phyloP scores from a whole-genome alignment of 2,888 invertebrate species.

The Hydraecia micacea region DNA sequence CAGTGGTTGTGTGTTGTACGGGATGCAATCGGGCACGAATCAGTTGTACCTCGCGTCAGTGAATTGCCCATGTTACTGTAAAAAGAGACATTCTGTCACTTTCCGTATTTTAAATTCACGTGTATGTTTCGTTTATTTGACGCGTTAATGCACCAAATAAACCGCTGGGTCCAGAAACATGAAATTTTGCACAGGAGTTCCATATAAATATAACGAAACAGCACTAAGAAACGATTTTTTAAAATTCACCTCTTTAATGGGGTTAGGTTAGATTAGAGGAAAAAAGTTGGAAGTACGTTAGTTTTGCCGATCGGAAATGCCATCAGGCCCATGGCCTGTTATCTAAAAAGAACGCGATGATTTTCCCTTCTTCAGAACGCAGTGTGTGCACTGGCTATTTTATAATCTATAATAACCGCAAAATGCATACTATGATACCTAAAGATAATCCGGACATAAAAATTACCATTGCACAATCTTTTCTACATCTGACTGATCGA shows the following conservation, averaged over 20 bases:
- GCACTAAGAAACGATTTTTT: neutral
- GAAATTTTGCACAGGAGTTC: neutral
- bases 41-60: constrained; percentile 24
- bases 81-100: neutral
- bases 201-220: neutral
- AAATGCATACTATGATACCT: too few relatives aligned
- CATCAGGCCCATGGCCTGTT: too few relatives aligned
- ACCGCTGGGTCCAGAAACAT: neutral
- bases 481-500: neutral
- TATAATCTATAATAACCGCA: neutral
- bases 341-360: neutral
- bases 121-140: too few relatives aligned
- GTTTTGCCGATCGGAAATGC: neutral
- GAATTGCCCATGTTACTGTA: constrained; percentile 14
- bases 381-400: neutral
- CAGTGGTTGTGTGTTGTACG: constrained; percentile 32
- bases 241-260: too few relatives aligned
- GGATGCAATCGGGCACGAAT: constrained; percentile 57
- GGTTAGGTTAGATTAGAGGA: neutral
- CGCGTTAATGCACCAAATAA: too few relatives aligned
- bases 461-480: neutral
- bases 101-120: too few relatives aligned
- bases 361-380: neutral
- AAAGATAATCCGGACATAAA: neutral
- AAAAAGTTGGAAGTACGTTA: neutral